A percentile compares a stretch with the other conserved stretches of the same genome.
phyloP scores from a whole-genome alignment of 2,888 invertebrate genomes.

The Parnassius orleans region DNA sequence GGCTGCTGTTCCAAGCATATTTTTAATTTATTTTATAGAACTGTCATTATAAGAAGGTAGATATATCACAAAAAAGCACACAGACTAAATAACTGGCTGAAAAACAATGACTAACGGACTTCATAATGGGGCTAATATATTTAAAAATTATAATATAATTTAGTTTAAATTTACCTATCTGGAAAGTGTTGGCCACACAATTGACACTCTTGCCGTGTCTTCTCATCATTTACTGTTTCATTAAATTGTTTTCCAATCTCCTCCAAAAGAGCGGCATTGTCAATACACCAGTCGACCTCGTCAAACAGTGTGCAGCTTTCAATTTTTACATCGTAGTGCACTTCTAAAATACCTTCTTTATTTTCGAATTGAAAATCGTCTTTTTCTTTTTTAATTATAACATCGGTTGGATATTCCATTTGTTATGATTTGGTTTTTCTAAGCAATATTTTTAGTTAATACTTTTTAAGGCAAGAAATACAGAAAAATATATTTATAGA shows the following conservation, averaged over 20 bases:
- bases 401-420: conserved; percentile 11
- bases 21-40: too few relatives aligned
- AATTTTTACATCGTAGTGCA: conserved; percentile 31
- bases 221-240: background rate
- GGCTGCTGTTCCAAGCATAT: too few relatives aligned
- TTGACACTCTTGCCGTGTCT: conserved; percentile 4
- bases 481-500: too few relatives aligned
- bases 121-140: too few relatives aligned
- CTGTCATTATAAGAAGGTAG: too few relatives aligned
- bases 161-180: conserved; percentile 3
- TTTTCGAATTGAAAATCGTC: background rate
- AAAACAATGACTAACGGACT: too few relatives aligned
- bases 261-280: conserved; percentile 12
- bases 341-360: background rate
- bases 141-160: background rate
- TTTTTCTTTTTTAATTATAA: conserved; percentile 21
- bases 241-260: conserved; percentile 5
- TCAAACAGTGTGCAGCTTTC: conserved; percentile 24
- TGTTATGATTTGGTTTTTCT: background rate
- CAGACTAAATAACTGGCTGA: too few relatives aligned
- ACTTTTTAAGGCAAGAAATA: too few relatives aligned
- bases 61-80: too few relatives aligned
- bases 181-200: background rate
- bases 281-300: conserved; percentile 16
- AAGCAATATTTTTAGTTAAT: background rate